Evolutionary conservation across 2,113 vertebrate species (phyloP), one percentile per base, ranked within the genome.

Genomic region (Delphinus delphis): DNA sequence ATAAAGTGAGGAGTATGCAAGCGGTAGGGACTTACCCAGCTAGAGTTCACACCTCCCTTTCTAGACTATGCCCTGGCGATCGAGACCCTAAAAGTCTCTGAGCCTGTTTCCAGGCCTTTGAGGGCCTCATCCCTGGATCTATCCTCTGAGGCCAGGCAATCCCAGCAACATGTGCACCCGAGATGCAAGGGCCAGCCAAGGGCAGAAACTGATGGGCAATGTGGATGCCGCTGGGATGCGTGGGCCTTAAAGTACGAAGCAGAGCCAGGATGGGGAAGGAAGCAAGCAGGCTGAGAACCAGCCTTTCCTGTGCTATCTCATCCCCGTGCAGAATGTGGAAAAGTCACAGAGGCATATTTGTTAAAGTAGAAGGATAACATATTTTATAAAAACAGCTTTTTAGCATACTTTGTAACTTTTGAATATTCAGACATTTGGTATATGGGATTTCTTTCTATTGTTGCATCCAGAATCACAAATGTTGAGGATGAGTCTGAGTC

Each of bases 401-500:
- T 18, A 58, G 6, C 62, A 82, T 76, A 23, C 47, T 82, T 85
- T 36, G 17, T 71, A 85, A 65, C n/a, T 58, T 82, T n/a, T 21
- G 53, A 38, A 76, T 94, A 68, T 38, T 55, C 67, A 67, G 58
- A 23, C n/a, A 53, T 33, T 15, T 44, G 7, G 38, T 18, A 26
- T 25, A 25, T 41, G 20, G 25, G 10, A 25, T 92, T 95, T 89
- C 70, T 97, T 94, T 87, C 81, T 67, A 55, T 20, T 95, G 31
- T 88, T 31, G 5, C 21, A 50, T 4, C 5, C 11, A 6, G 12
- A 68, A 67, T 80, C 25, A 44, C 50, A 60, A 77, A 68, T 17
- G 11, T 58, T 55, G 58, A 18, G 10, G 26, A 36, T 62, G 44
- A 26, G 7, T 13, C 23, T 73, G 26, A 79, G 20, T 63, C 26